A percentile compares a stretch with the other conserved stretches of the same genome.
Evolutionary conservation across 2,113 vertebrate genomes (phyloP).

Genomic region (Grallaria varia): DNA sequence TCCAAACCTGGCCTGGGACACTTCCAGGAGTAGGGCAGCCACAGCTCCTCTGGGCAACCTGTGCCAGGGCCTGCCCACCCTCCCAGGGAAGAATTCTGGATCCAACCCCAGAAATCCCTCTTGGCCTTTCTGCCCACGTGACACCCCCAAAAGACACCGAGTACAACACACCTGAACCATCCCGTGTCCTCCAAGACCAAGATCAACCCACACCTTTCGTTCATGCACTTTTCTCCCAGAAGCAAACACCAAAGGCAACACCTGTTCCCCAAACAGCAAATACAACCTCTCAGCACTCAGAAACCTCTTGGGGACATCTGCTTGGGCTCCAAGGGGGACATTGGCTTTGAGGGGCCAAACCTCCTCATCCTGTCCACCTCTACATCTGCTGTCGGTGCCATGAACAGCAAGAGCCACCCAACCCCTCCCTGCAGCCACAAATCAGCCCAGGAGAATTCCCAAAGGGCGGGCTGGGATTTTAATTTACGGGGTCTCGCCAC

Average conservation of each 20-base stretch:
- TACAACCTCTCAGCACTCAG: background rate
- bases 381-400: background rate
- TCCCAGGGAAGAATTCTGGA: too few relatives aligned
- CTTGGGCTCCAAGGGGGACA: background rate
- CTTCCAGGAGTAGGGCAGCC: too few relatives aligned
- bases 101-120: background rate
- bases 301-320: background rate
- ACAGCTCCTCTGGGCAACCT: too few relatives aligned
- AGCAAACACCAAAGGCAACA: background rate
- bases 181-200: too few relatives aligned
- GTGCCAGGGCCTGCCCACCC: too few relatives aligned
- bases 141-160: background rate
- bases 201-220: background rate
- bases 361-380: rapidly evolving
- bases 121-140: background rate
- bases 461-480: background rate
- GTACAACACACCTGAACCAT: rapidly evolving
- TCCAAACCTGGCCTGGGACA: too few relatives aligned
- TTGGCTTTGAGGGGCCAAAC: background rate
- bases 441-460: background rate
- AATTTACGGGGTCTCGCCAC: background rate
- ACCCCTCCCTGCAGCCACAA: background rate
- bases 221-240: background rate
- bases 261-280: background rate
- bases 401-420: background rate